Evolutionary conservation across 2,113 vertebrate genomes (phyloP).

Genomic region (Siniperca knerii): DNA sequence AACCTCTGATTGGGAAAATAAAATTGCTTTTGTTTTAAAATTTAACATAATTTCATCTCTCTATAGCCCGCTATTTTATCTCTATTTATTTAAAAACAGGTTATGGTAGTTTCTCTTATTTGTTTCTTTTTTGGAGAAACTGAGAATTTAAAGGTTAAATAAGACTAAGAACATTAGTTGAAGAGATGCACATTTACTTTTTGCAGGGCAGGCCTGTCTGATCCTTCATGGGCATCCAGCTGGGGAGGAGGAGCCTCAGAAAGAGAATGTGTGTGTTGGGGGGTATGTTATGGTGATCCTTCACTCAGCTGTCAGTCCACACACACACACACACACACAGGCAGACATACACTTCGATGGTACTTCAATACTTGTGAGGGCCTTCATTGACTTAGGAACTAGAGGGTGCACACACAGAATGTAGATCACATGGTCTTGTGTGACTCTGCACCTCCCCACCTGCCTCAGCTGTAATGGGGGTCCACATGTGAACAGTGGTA

Average conservation of each 20-base stretch:
- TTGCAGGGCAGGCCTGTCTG: background rate
- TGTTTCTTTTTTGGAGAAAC: background rate
- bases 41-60: background rate
- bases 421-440: background rate
- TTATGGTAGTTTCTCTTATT: background rate
- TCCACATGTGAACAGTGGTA: conserved; percentile 35
- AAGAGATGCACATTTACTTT: background rate
- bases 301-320: conserved; percentile 22
- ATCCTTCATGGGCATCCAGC: conserved; percentile 4
- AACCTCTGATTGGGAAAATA: background rate
- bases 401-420: background rate
- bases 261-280: background rate
- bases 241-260: background rate
- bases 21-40: background rate
- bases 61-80: background rate
- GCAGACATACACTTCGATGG: too few relatives aligned
- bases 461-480: conserved; percentile 17
- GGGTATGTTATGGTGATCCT: conserved; percentile 11
- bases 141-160: background rate
- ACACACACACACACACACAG: background rate
- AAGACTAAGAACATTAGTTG: background rate
- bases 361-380: background rate
- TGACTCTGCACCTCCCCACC: conserved; percentile 30
- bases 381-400: background rate
- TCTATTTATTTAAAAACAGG: background rate